Conservation (phyloP, 2,888 invertebrate species). For the Lingula anatina region DNA sequence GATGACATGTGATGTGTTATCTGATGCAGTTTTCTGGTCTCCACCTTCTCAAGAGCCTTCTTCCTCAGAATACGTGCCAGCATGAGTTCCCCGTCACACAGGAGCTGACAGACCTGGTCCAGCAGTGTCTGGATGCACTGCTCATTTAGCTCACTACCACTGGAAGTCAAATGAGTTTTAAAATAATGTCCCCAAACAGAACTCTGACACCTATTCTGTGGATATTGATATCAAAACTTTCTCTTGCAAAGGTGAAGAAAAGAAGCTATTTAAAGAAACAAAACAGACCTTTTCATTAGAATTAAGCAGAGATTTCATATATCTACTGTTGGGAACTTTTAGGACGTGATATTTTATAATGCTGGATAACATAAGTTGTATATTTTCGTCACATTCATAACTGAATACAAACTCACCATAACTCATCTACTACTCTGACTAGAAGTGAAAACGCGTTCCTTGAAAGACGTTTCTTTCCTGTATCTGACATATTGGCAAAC, state of each 20-base stretch:
- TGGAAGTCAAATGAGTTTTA: too few species aligned
- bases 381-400: background rate
- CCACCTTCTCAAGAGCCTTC: conserved; percentile 83
- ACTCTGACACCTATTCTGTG: too few species aligned
- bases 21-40: conserved; percentile 51
- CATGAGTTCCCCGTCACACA: conserved; percentile 85
- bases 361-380: conserved; percentile 1
- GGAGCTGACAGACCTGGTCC: conserved; percentile 89
- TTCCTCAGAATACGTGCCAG: conserved; percentile 79
- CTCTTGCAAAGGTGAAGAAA: conserved; percentile 21
- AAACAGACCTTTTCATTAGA: too few species aligned
- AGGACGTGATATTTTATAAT: background rate
- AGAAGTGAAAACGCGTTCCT: conserved; percentile 86
- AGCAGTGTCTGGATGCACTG: conserved; percentile 75
- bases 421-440: conserved; percentile 89
- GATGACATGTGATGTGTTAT: too few species aligned
- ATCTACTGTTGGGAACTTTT: background rate
- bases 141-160: conserved; percentile 71
- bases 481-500: conserved; percentile 60
- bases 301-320: too few species aligned
- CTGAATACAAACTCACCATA: conserved; percentile 84
- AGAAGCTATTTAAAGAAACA: conserved; percentile 3
- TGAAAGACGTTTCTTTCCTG: conserved; percentile 62
- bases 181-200: too few species aligned
- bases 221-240: too few species aligned